Percentiles rank a stretch among this genome's conserved stretches.
These are phyloP conservation scores for Polyommatus icarus DNA, from an alignment of 2,888 invertebrate genomes.

Conservation along the genomic window DNA sequence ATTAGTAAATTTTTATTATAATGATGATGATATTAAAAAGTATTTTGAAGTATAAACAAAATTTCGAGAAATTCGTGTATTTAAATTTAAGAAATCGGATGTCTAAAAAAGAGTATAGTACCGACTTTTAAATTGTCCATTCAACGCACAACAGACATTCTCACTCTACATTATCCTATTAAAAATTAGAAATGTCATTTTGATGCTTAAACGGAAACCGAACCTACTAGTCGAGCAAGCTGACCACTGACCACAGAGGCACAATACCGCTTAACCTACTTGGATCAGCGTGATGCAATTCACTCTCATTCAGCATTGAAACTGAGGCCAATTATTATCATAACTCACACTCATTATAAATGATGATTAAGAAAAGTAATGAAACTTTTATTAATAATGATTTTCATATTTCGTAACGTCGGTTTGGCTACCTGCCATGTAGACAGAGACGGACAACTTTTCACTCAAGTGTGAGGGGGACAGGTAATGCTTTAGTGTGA, in stretches of 20 bases:
- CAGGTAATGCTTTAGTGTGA: constrained; percentile 75
- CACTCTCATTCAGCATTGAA: constrained; percentile 27
- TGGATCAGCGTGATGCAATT: constrained; percentile 18
- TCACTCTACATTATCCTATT: too few species aligned
- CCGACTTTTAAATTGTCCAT: too few species aligned
- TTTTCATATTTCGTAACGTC: constrained; percentile 76
- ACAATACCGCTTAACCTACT: background rate
- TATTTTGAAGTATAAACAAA: background rate
- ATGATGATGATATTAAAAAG: background rate
- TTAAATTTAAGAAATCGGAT: background rate
- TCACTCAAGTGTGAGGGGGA: constrained; percentile 64
- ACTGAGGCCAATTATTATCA: constrained; percentile 8
- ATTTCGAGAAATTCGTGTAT: background rate
- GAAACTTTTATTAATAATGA: constrained; percentile 60
- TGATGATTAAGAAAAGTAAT: constrained; percentile 42
- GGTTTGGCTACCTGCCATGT: constrained; percentile 67
- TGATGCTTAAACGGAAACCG: background rate
- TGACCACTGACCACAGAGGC: background rate
- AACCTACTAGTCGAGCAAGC: too few species aligned
- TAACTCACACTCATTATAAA: constrained; percentile 18
- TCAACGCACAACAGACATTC: too few species aligned
- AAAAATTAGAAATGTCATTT: background rate
- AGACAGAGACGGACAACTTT: constrained; percentile 61
- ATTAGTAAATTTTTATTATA: background rate
- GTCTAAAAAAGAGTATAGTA: background rate